Evolutionary conservation across 1,140 invertebrate genomes (phyloP).

Genomic region (Drosophila bipectinata): DNA sequence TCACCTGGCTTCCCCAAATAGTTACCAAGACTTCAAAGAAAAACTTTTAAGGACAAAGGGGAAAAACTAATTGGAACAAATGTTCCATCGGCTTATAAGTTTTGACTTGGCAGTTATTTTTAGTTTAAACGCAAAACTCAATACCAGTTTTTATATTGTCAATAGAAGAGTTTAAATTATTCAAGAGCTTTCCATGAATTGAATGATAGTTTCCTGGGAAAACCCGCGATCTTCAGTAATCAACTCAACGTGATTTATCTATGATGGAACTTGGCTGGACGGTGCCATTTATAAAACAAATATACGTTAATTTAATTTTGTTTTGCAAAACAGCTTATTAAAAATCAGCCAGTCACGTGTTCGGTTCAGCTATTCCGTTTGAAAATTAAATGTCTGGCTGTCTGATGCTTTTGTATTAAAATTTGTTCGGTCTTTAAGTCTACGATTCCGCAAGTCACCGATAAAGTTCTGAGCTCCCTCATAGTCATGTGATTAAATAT

Average conservation of each 20-base stretch:
- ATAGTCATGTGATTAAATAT: conserved; percentile 14
- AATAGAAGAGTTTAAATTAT: background rate
- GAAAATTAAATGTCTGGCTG: background rate
- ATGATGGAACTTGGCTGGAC: background rate
- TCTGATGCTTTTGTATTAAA: background rate
- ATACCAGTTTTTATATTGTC: background rate
- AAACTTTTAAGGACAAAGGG: conserved; percentile 18
- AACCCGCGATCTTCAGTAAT: background rate
- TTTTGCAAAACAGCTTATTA: background rate
- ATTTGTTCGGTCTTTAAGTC: background rate
- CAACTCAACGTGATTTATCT: background rate
- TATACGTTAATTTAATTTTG: background rate
- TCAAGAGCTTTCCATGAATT: background rate
- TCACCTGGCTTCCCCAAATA: conserved; percentile 28
- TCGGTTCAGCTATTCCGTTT: background rate
- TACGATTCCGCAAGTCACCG: background rate
- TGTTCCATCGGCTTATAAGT: conserved; percentile 28
- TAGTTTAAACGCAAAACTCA: background rate
- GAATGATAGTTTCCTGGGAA: background rate
- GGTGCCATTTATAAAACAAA: background rate
- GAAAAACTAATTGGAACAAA: conserved; percentile 41
- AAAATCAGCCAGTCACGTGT: conserved; percentile 1
- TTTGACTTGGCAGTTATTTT: conserved; percentile 6
- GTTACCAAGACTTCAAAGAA: conserved; percentile 19
- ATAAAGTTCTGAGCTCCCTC: conserved; percentile 1